Evolutionary conservation across 1,140 invertebrate species (phyloP).

Genomic region (Drosophila equinoxialis): DNA sequence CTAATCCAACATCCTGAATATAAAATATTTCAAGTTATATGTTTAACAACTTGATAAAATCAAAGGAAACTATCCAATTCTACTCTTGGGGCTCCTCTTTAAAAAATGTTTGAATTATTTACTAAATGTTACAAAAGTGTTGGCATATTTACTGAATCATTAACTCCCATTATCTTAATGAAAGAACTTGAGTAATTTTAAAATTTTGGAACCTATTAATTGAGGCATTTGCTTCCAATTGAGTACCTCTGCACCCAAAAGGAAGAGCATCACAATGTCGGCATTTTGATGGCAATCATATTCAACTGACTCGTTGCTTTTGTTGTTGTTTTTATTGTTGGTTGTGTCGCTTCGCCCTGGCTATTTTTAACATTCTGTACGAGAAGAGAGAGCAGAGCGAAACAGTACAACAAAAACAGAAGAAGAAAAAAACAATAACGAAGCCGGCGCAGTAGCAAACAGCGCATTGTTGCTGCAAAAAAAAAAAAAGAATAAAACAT

Average conservation of each 20-base stretch:
- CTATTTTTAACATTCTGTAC: constrained; percentile 72
- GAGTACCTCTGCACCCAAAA: background rate
- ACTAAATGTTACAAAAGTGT: no score
- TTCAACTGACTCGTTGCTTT: constrained; percentile 20
- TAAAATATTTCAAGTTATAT: no score
- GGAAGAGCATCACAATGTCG: background rate
- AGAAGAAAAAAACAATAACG: constrained; percentile 56
- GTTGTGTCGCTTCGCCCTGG: constrained; percentile 44
- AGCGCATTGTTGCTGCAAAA: constrained; percentile 44
- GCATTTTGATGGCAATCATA: background rate
- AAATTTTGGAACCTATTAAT: no score
- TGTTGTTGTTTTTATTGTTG: constrained; percentile 40
- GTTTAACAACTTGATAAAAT: no score
- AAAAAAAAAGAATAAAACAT: constrained; percentile 55
- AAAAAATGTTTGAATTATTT: no score
- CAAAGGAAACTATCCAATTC: no score
- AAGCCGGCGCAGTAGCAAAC: constrained; percentile 60
- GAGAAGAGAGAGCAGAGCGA: constrained; percentile 41
- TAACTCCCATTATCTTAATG: no score
- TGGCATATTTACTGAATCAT: no score
- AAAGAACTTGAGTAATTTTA: no score
- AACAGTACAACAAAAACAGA: constrained; percentile 51
- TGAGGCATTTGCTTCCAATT: background rate
- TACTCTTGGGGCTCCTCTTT: no score
- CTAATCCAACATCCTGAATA: no score